These are phyloP conservation scores for Drosophila mimetica DNA, from an alignment of 2,888 invertebrate genomes.

Conservation along the genomic window DNA sequence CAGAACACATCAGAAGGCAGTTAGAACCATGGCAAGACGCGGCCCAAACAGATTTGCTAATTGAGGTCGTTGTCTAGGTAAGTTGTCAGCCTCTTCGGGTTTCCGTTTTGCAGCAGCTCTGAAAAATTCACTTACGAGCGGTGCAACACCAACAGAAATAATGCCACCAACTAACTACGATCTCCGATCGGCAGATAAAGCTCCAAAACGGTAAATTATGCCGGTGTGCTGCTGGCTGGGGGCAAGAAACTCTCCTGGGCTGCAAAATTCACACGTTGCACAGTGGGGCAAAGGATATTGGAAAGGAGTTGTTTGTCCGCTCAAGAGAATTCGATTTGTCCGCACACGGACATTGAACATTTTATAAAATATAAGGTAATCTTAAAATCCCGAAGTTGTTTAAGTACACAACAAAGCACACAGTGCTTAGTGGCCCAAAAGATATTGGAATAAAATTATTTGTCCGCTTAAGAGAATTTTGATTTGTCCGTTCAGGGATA, in stretches of 20 bases:
- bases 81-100: slow-evolving; percentile 53
- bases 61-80: slow-evolving; percentile 74
- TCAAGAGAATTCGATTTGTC: no score
- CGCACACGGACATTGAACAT: no score
- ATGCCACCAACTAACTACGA: background rate
- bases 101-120: slow-evolving; percentile 61
- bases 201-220: slow-evolving; percentile 73
- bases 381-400: no score
- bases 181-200: slow-evolving; percentile 28
- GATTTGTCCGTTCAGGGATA: no score
- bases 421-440: no score
- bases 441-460: no score
- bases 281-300: slow-evolving; percentile 20
- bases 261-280: slow-evolving; percentile 37
- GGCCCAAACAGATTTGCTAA: slow-evolving; percentile 64
- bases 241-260: slow-evolving; percentile 21
- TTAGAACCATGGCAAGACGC: slow-evolving; percentile 60
- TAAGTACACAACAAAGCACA: no score
- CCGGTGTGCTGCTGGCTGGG: slow-evolving; percentile 54
- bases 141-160: slow-evolving; percentile 15
- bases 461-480: no score
- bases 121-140: slow-evolving; percentile 61
- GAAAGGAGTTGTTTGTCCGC: background rate
- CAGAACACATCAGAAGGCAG: slow-evolving; percentile 39
- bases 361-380: no score